phyloP scores from a whole-genome alignment of 1,140 invertebrate genomes.

The Leptestheria dahalacensis region DNA sequence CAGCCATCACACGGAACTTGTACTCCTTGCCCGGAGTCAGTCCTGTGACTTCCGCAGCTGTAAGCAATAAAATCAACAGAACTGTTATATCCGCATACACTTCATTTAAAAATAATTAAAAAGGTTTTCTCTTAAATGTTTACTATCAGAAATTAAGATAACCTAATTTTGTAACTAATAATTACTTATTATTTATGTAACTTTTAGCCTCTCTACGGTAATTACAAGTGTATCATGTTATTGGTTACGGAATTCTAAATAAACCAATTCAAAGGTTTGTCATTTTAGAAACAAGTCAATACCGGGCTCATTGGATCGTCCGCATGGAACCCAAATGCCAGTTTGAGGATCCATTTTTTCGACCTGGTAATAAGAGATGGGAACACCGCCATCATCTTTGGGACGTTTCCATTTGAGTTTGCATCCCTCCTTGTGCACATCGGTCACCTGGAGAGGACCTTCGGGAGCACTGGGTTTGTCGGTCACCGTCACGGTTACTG shows the following conservation, averaged over 20 bases:
- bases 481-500: constrained; percentile 78
- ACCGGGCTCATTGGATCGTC: constrained; percentile 61
- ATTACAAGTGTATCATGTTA: too few relatives aligned
- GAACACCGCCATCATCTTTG: constrained; percentile 69
- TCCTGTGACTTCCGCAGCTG: constrained; percentile 63
- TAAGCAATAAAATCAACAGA: too few relatives aligned
- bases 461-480: constrained; percentile 75
- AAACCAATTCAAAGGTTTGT: too few relatives aligned
- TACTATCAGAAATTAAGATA: too few relatives aligned
- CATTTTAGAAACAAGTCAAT: constrained; percentile 24
- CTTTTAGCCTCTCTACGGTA: too few relatives aligned
- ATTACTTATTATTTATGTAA: too few relatives aligned
- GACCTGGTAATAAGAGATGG: constrained; percentile 83
- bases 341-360: constrained; percentile 87
- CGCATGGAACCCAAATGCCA: constrained; percentile 86
- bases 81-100: too few relatives aligned
- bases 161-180: too few relatives aligned
- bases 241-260: too few relatives aligned
- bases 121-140: too few relatives aligned
- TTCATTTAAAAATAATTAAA: too few relatives aligned
- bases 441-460: constrained; percentile 68
- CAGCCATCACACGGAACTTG: constrained; percentile 85
- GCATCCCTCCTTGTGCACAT: constrained; percentile 83
- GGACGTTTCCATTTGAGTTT: constrained; percentile 89
- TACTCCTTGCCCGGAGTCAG: constrained; percentile 82